Evolutionary conservation across 2,888 invertebrate species (phyloP), one percentile per base, ranked within the genome.

Genomic region (Ferdinandea cuprea): DNA sequence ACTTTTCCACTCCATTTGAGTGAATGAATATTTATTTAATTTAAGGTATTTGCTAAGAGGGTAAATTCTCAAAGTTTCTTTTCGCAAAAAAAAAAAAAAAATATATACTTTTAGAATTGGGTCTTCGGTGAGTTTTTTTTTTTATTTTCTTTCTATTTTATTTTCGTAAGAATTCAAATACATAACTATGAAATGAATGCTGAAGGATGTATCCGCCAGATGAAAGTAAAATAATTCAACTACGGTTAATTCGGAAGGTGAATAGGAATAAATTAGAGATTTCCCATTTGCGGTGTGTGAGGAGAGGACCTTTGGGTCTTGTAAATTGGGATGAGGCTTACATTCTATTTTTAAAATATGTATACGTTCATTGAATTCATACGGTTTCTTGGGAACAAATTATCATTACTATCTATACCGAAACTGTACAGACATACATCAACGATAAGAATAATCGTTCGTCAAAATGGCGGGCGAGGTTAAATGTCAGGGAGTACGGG

Each of bases 11-110:
- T 83, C 83, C 77, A 83, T 83, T 83, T 83, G 72, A 83, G 72
- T 83, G 72, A 83, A 83, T 83, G 77, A 83, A 83, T 83, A 83
- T 83, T 83, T 83, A 83, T 78, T 83, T 73, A 78, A 83, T 83
- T 83, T 78, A 83, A 72, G 78, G 46, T 83, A 83, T 83, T 83
- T 78, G 77, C 78, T 72, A 32, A 72, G 63, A 50, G 83, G 78
- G 78, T 78, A 54, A 37, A 77, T 68, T 72, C 42, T 59, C 54
- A 68, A 77, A 77, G 61, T 72, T 81, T 83, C 72, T 52, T 61
- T 59, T 35, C 56, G 25, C 30, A 30, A 19, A 40, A 54, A 44
- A 63, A 15, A 35, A n/a, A n/a, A n/a, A n/a, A n/a, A n/a, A n/a
- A n/a, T n/a, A n/a, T n/a, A n/a, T 59, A 40, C 40, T 59, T 71